These are phyloP conservation scores for Cercopithecus mona DNA, from an alignment of 2,113 vertebrate genomes.

Conservation along the genomic window DNA sequence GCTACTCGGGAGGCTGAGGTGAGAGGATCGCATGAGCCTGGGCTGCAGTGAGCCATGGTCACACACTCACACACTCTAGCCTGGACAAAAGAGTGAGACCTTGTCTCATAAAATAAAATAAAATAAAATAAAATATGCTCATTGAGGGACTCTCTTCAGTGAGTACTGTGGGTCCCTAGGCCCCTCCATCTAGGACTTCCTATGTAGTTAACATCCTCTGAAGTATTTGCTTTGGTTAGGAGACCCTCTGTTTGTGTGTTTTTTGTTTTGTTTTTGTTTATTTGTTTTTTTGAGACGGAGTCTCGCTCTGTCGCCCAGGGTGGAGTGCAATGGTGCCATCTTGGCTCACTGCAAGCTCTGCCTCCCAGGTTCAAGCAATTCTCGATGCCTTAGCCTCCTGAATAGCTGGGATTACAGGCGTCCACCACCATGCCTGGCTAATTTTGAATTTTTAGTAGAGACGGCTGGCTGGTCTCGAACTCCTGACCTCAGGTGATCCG, in stretches of 20 bases:
- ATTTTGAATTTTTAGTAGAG: no score
- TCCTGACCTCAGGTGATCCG: no score
- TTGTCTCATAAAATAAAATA: neutral
- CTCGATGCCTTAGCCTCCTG: no score
- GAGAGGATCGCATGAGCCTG: neutral
- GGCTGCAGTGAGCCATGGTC: neutral
- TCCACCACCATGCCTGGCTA: no score
- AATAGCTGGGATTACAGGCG: no score
- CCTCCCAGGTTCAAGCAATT: no score
- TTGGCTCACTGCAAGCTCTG: no score
- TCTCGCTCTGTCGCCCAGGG: no score
- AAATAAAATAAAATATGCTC: neutral
- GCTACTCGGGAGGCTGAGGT: neutral
- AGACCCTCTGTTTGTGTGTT: neutral
- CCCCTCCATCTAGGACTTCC: neutral
- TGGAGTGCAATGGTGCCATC: no score
- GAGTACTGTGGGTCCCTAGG: neutral
- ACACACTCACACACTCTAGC: neutral
- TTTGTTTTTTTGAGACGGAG: no score
- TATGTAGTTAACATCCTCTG: neutral
- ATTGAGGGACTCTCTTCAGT: neutral
- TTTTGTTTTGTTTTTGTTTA: no score
- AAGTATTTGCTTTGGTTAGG: neutral
- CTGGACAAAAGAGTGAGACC: neutral
- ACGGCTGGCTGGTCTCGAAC: no score